Evolutionary conservation across 2,888 invertebrate genomes (phyloP).

Genomic region (Teleiodes luculella): DNA sequence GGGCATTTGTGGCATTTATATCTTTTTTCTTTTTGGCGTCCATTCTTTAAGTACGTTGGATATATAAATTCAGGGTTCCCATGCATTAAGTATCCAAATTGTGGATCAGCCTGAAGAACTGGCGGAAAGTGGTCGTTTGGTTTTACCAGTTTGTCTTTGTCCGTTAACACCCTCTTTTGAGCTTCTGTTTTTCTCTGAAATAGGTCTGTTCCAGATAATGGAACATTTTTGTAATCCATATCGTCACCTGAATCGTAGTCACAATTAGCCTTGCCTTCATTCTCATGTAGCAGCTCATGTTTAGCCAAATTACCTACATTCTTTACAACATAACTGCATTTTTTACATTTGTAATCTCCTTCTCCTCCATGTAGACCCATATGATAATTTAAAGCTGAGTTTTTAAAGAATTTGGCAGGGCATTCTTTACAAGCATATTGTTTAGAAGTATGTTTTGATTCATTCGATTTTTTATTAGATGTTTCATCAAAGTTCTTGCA

Average conservation of each 20-base stretch:
- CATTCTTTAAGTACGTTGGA: constrained; percentile 86
- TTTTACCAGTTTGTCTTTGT: constrained; percentile 71
- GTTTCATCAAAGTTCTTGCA: constrained; percentile 47
- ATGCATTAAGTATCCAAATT: constrained; percentile 83
- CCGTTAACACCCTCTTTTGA: constrained; percentile 68
- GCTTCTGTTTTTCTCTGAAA: constrained; percentile 82
- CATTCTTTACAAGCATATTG: constrained; percentile 81
- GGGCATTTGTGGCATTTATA: constrained; percentile 93
- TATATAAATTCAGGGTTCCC: constrained; percentile 88
- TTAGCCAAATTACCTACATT: constrained; percentile 83
- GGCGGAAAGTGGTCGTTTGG: constrained; percentile 76
- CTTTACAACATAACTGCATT: constrained; percentile 84
- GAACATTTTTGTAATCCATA: constrained; percentile 73
- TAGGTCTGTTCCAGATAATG: constrained; percentile 82
- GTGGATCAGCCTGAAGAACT: constrained; percentile 80
- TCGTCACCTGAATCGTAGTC: constrained; percentile 75
- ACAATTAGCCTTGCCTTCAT: constrained; percentile 49
- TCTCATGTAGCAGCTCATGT: constrained; percentile 79
- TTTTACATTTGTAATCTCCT: constrained; percentile 82
- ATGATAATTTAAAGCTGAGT: constrained; percentile 84
- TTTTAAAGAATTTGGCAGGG: constrained; percentile 86
- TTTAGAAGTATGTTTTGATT: constrained; percentile 53
- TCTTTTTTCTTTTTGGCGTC: constrained; percentile 85
- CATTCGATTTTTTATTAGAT: constrained; percentile 41
- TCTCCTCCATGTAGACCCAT: constrained; percentile 82